phyloP scores from a whole-genome alignment of 2,888 invertebrate genomes.

The Dolichomitus sp. region DNA sequence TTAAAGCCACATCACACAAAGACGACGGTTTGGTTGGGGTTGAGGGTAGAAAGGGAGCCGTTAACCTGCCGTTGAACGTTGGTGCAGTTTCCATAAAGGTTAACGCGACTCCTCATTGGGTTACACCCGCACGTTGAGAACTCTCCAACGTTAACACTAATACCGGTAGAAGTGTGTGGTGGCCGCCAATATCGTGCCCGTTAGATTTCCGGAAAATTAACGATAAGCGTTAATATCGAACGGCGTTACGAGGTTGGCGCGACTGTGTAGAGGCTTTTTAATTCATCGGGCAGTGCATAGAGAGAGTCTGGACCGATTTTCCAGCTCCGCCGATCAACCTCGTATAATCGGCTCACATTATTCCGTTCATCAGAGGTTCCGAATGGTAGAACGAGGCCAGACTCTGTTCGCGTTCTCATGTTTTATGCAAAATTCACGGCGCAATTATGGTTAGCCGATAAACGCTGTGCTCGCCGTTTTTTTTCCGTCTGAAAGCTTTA shows the following conservation, averaged over 20 bases:
- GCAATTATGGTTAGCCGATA: slow-evolving; percentile 64
- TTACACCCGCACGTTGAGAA: slow-evolving; percentile 1
- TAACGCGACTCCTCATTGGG: slow-evolving; percentile 34
- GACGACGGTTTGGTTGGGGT: background rate
- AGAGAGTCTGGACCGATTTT: background rate
- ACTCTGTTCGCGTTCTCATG: slow-evolving; percentile 50
- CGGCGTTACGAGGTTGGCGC: slow-evolving; percentile 1
- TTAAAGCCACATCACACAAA: slow-evolving; percentile 8
- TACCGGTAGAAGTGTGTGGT: slow-evolving; percentile 6
- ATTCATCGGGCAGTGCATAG: slow-evolving; percentile 36
- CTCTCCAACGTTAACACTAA: background rate
- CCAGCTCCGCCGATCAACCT: slow-evolving; percentile 12
- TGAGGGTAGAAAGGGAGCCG: background rate
- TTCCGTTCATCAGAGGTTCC: slow-evolving; percentile 52
- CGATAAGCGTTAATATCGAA: slow-evolving; percentile 52
- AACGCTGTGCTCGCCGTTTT: slow-evolving; percentile 24
- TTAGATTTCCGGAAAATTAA: slow-evolving; percentile 60
- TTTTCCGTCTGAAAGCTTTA: slow-evolving; percentile 23
- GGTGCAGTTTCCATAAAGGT: slow-evolving; percentile 48
- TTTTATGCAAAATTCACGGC: slow-evolving; percentile 60
- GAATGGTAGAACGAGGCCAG: slow-evolving; percentile 17
- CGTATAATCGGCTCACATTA: slow-evolving; percentile 60
- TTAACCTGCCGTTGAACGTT: slow-evolving; percentile 39
- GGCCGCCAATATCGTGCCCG: slow-evolving; percentile 30
- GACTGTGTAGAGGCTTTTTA: slow-evolving; percentile 26